Percentiles rank a stretch among this genome's conserved stretches.
Conservation (phyloP, 2,888 invertebrate genomes). For the Tipula helvola region DNA sequence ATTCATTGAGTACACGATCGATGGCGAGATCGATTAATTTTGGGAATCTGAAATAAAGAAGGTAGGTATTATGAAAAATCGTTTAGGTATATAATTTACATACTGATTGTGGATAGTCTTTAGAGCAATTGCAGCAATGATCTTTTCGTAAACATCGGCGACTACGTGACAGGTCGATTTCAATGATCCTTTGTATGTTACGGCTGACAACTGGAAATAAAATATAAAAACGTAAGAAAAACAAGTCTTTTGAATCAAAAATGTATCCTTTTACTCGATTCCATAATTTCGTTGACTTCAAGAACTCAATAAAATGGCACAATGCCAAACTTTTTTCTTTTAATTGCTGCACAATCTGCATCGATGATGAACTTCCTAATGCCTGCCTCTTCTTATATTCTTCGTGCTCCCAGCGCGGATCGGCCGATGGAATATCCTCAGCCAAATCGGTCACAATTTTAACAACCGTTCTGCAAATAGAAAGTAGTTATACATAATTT, state of each 20-base stretch:
- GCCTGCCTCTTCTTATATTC: slow-evolving; percentile 33
- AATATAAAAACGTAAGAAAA: slow-evolving; percentile 5
- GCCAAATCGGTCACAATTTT: slow-evolving; percentile 63
- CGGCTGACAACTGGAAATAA: slow-evolving; percentile 24
- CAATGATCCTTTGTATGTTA: slow-evolving; percentile 26
- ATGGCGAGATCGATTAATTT: slow-evolving; percentile 44
- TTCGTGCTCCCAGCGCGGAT: slow-evolving; percentile 51
- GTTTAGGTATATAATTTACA: neutral
- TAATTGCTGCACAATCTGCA: slow-evolving; percentile 75
- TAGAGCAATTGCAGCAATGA: slow-evolving; percentile 59
- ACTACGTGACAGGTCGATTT: slow-evolving; percentile 42
- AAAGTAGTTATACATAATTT: slow-evolving; percentile 23
- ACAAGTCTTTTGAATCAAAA: neutral
- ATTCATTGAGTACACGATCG: slow-evolving; percentile 37
- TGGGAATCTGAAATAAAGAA: slow-evolving; percentile 20
- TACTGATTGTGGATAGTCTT: slow-evolving; percentile 43
- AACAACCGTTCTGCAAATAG: slow-evolving; percentile 45
- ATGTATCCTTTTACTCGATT: slow-evolving; percentile 37
- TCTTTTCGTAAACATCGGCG: slow-evolving; percentile 66
- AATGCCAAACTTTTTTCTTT: slow-evolving; percentile 78
- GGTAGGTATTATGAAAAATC: neutral
- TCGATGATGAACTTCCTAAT: slow-evolving; percentile 60
- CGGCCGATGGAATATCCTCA: slow-evolving; percentile 78
- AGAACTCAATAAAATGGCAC: slow-evolving; percentile 61
- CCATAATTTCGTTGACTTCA: slow-evolving; percentile 56